These are phyloP conservation scores for Leptoclinus maculatus DNA, from an alignment of 2,797 vertebrate genomes.

Conservation along the genomic window DNA sequence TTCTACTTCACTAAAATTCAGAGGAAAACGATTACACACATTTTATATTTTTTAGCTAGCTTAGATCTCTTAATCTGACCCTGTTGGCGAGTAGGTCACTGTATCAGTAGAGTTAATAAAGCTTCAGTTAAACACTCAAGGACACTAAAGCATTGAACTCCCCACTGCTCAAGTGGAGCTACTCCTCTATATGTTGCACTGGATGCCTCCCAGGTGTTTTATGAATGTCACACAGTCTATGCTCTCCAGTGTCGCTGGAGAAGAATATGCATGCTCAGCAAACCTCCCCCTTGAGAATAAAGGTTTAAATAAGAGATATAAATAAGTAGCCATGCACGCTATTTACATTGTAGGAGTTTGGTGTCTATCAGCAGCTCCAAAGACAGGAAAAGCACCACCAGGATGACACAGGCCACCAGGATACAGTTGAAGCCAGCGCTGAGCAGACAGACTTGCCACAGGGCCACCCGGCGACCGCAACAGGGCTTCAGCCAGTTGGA, in stretches of 20 bases:
- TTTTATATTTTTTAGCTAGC: neutral
- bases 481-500: constrained; percentile 99
- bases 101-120: constrained; percentile 16
- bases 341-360: constrained; percentile 98
- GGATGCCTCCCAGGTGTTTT: constrained; percentile 49
- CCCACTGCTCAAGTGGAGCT: constrained; percentile 27
- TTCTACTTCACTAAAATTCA: too few relatives aligned
- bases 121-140: constrained; percentile 31
- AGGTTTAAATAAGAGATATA: constrained; percentile 26
- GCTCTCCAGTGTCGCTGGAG: constrained; percentile 17
- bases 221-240: constrained; percentile 35
- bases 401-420: constrained; percentile 96
- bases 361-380: constrained; percentile 99
- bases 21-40: neutral
- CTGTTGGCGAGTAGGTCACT: neutral
- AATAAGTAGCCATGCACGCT: constrained; percentile 31
- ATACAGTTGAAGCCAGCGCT: constrained; percentile 98
- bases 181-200: constrained; percentile 17
- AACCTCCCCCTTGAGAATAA: constrained; percentile 18
- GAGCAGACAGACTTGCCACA: constrained; percentile 98
- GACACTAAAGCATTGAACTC: constrained; percentile 36
- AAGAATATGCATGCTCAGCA: constrained; percentile 39
- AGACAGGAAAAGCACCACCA: constrained; percentile 97
- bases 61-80: neutral
- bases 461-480: constrained; percentile 93